These are phyloP conservation scores for Sorex fumeus DNA, from an alignment of 2,113 vertebrate species.

Conservation along the genomic window DNA sequence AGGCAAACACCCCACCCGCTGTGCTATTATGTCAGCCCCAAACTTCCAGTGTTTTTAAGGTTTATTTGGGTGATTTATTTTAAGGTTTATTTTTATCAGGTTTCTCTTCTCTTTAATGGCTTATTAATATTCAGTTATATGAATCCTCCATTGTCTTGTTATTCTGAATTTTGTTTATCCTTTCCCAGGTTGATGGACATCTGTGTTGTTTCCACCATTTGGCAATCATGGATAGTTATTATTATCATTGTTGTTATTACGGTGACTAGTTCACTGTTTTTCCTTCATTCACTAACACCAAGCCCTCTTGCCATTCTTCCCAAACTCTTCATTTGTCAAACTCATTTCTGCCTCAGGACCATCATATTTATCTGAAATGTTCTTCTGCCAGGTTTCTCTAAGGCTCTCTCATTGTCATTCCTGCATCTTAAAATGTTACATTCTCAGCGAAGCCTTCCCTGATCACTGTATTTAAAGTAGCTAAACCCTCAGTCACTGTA, in stretches of 20 bases:
- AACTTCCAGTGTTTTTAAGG: background rate
- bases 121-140: background rate
- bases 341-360: background rate
- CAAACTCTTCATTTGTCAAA: slow-evolving; percentile 6
- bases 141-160: background rate
- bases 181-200: background rate
- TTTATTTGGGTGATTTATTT: background rate
- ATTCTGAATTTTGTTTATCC: background rate
- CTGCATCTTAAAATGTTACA: background rate
- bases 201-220: background rate
- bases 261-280: background rate
- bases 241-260: background rate
- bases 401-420: background rate
- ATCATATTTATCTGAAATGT: slow-evolving; percentile 24
- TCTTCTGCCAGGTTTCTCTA: slow-evolving; percentile 5
- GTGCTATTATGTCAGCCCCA: no score
- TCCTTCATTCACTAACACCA: background rate
- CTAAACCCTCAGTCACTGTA: background rate
- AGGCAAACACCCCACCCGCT: no score
- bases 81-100: background rate
- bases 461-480: slow-evolving; percentile 27
- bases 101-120: background rate
- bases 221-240: background rate
- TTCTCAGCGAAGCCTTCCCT: background rate
- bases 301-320: slow-evolving; percentile 10